Evolutionary conservation across 2,797 vertebrate species (phyloP).

Genomic region (Poliocrania exsul): DNA sequence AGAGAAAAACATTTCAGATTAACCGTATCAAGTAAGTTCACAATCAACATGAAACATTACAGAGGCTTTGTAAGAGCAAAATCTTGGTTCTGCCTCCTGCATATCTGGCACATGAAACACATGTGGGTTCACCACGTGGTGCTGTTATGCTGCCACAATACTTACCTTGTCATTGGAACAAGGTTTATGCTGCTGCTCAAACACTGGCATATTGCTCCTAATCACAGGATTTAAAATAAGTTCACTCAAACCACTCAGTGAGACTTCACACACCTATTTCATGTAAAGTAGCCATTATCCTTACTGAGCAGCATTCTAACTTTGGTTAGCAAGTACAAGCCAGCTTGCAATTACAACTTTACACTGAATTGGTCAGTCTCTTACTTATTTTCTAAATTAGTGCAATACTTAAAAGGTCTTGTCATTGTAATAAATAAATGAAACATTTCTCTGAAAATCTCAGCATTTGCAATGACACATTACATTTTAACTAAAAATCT

Average conservation of each 20-base stretch:
- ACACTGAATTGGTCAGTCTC: background rate
- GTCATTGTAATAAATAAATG: background rate
- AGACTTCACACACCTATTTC: background rate
- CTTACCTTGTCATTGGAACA: background rate
- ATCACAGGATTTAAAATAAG: background rate
- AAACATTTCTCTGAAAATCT: background rate
- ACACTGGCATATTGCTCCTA: background rate
- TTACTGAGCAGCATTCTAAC: background rate
- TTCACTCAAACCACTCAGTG: background rate
- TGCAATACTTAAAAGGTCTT: background rate
- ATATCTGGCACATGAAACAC: background rate
- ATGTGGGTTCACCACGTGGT: background rate
- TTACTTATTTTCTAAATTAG: background rate
- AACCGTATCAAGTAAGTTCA: conserved; percentile 6
- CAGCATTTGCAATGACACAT: background rate
- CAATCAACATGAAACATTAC: background rate
- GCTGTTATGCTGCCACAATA: background rate
- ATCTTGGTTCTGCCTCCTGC: background rate
- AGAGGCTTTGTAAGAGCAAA: background rate
- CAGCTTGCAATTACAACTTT: background rate
- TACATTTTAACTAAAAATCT: background rate
- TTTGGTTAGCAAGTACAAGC: background rate
- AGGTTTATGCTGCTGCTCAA: background rate
- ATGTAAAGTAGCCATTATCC: background rate
- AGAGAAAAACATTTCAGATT: conserved; percentile 58